Percentiles rank a stretch among this genome's conserved stretches.
These are phyloP conservation scores for Gorsachius goisagi DNA, from an alignment of 2,113 vertebrate genomes.

Conservation along the genomic window DNA sequence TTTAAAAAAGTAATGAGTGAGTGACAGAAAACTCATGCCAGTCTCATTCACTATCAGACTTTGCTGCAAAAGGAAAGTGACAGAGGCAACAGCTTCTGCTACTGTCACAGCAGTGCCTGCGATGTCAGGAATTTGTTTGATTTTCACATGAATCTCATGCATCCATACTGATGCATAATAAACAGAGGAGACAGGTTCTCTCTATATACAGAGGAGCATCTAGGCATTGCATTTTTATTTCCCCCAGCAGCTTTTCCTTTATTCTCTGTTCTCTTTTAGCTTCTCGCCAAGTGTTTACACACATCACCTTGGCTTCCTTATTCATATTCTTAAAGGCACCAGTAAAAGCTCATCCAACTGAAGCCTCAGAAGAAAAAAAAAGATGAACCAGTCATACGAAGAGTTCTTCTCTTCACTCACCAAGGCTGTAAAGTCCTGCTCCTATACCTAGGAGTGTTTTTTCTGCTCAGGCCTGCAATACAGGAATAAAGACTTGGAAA, in stretches of 20 bases:
- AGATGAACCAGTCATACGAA: background rate
- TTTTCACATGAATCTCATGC: background rate
- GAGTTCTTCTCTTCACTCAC: background rate
- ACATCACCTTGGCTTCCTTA: background rate
- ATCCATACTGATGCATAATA: background rate
- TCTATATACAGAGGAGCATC: background rate
- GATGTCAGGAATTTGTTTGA: background rate
- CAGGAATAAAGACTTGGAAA: background rate
- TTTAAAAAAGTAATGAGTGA: background rate
- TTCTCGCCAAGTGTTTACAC: background rate
- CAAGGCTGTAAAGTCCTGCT: background rate
- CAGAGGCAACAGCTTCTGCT: constrained; percentile 14
- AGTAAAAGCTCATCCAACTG: background rate
- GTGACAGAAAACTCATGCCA: background rate
- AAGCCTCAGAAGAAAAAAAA: background rate
- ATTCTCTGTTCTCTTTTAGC: background rate
- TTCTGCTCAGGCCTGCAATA: background rate
- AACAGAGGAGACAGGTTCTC: background rate
- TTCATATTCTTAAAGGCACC: background rate
- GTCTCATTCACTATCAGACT: background rate
- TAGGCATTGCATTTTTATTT: background rate
- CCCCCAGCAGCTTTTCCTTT: background rate
- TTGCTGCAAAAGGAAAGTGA: background rate
- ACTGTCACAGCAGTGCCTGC: background rate
- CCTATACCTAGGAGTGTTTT: background rate